phyloP scores from a whole-genome alignment of 1,140 invertebrate species.

The Coelopa frigida region DNA sequence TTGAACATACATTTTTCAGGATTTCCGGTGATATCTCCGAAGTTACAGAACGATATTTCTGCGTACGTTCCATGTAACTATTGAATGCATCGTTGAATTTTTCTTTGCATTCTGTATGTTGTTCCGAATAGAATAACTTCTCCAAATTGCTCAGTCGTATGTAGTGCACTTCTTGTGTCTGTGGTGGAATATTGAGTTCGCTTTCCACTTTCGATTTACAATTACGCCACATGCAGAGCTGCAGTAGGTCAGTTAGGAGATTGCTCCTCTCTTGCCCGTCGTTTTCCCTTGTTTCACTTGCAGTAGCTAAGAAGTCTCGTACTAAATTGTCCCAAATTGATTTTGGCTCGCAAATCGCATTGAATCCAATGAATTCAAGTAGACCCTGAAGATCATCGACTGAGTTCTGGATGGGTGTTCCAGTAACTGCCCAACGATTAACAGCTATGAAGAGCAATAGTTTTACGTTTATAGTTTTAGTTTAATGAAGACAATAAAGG shows the following conservation, averaged over 20 bases:
- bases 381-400: slow-evolving; percentile 62
- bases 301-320: slow-evolving; percentile 48
- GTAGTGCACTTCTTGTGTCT: slow-evolving; percentile 44
- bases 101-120: slow-evolving; percentile 33
- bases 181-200: slow-evolving; percentile 48
- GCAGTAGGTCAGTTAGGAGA: slow-evolving; percentile 46
- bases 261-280: background rate
- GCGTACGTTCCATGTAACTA: background rate
- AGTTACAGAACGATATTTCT: too few relatives aligned
- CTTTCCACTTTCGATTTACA: slow-evolving; percentile 52
- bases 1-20: slow-evolving; percentile 23
- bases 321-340: slow-evolving; percentile 52
- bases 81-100: slow-evolving; percentile 6
- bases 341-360: slow-evolving; percentile 16
- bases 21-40: slow-evolving; percentile 11
- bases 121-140: slow-evolving; percentile 49
- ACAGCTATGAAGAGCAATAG: slow-evolving; percentile 35
- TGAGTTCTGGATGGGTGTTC: slow-evolving; percentile 63
- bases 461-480: too few relatives aligned
- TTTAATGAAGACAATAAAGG: slow-evolving; percentile 1
- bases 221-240: slow-evolving; percentile 62
- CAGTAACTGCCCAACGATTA: slow-evolving; percentile 72
- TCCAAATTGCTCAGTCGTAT: slow-evolving; percentile 49
- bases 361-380: slow-evolving; percentile 55
- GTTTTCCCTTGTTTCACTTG: background rate